Base-by-base conservation (phyloP, 2,113 vertebrate genomes). In the Lepus americanus region DNA sequence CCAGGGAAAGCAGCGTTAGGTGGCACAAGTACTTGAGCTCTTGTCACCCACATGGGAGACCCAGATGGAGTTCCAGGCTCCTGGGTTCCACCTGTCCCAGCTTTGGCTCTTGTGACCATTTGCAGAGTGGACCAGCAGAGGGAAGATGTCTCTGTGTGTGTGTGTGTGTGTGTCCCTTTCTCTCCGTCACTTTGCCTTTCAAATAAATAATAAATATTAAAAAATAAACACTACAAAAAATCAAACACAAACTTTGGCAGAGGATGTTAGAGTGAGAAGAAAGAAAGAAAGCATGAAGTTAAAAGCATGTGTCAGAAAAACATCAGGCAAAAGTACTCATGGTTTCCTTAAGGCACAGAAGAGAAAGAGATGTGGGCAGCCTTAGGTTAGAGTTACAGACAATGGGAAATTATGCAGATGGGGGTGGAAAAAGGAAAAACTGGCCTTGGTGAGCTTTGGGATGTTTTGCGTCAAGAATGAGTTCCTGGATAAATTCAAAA, bases 401-500 rank as follows among this genome's bases (percentile, higher is more conserved):
- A 78, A 27, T 25, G 59, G 17, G 36, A 82, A 88, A 73, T 23
- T 19, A 69, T 33, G n/a, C 6, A 6, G 17, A 31, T 13, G 7
- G 25, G 61, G 61, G 19, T 13, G 36, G 16, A 67, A 84, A 73
- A 89, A 44, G 25, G 6, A 81, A 82, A 90, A 81, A 66, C 7
- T 66, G 67, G 72, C 55, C 29, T 73, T 25, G 72, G 29, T 25
- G 66, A 33, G 51, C 19, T 70, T 67, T 61, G 49, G 69, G 16
- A 23, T 92, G 29, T 67, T 66, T 86, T 82, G 13, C 20, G 64
- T 1, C 14, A 92, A 67, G 49, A 70, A 61, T 9, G 74, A 5
- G 20, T 83, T 85, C 80, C 61, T 84, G 63, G n/a, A 69, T 55
- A 92, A 70, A 78, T 72, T 89, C n/a, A 84, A 93, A 94, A 61